Base-by-base conservation (phyloP, 1,140 invertebrate genomes). In the Bombus haemorrhoidalis region DNA sequence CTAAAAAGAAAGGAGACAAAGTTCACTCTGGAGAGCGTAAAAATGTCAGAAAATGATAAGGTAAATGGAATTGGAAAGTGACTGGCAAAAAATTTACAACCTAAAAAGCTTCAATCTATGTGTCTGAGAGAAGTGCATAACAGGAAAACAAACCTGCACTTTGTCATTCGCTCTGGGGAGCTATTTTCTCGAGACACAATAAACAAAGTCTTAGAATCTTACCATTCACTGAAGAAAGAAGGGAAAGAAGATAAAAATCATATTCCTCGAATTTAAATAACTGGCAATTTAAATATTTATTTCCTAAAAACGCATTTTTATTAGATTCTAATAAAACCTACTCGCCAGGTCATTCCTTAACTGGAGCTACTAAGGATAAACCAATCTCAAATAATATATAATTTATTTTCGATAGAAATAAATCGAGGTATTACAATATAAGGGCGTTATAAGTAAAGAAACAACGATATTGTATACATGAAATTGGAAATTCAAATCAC, bases 81-180 rank as follows among this genome's bases (percentile, higher is more conserved):
- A 78, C 57, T 78, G 28, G n/a, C 28, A 78, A 78, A 78, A 64
- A 78, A 78, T 62, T 78, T 64, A 62, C 75, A 78, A 78, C 57
- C 59, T 78, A 78, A 78, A 78, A 41, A 64, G 57, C 75, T 62
- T 78, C 34, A 25, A 78, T 78, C 57, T 78, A 78, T 78, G n/a
- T 32, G 59, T 78, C 75, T 66, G 59, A 32, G 28, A 41, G 39
- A 78, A 78, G 37, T 32, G 75, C 75, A 78, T 78, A 64, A 32
- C 37, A 41, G 57, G 75, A 32, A 78, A 78, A 78, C 59, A 78
- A 78, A 64, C 75, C 37, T 78, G 57, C 39, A 78, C 37, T 78
- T 78, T 78, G 57, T 78, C 75, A 64, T 78, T 59, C 37, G 41
- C 75, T 2, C 18, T 22, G 75, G 75, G 37, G 39, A 78, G 59